A percentile compares a stretch with the other conserved stretches of the same genome.
Evolutionary conservation across 2,797 vertebrate genomes (phyloP).

Genomic region (Adelosebastes latens): DNA sequence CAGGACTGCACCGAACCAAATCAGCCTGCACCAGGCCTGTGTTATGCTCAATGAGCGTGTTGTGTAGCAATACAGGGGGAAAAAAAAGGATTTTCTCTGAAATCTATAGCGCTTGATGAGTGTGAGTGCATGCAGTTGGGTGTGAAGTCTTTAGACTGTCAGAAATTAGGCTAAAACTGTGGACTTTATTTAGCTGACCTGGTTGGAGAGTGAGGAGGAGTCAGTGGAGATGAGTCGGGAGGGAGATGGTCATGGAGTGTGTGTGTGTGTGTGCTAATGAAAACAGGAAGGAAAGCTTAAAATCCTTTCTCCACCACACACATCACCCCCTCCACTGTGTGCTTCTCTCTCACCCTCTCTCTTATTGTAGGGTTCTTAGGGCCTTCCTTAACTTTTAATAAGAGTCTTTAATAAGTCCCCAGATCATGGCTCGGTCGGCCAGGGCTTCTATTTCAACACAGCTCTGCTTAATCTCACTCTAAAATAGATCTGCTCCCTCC

Average conservation of each 20-base stretch:
- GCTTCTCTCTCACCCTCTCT: conserved; percentile 8
- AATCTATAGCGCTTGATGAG: conserved; percentile 22
- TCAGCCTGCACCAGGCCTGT: conserved; percentile 11
- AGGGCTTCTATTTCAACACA: conserved; percentile 70
- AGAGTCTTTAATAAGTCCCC: conserved; percentile 80
- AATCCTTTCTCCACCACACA: conserved; percentile 49
- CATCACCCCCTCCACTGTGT: conserved; percentile 44
- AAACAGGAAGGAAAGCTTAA: conserved; percentile 47
- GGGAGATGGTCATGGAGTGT: conserved; percentile 6
- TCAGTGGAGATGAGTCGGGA: conserved; percentile 50
- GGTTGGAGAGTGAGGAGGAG: conserved; percentile 61
- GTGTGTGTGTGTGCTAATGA: conserved; percentile 7
- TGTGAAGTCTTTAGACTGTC: conserved; percentile 50
- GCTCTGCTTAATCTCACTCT: conserved; percentile 70
- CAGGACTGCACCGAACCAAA: conserved; percentile 20
- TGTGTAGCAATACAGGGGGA: neutral
- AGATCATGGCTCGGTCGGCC: conserved; percentile 74
- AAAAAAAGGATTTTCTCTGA: conserved; percentile 32
- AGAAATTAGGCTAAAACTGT: conserved; percentile 69
- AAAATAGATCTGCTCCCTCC: conserved; percentile 68
- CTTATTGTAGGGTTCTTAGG: conserved; percentile 75
- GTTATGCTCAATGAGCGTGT: conserved; percentile 11
- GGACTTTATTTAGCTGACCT: conserved; percentile 79
- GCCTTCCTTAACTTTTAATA: conserved; percentile 82
- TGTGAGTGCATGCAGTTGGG: neutral